Evolutionary conservation across 2,113 vertebrate genomes (phyloP), one percentile per base, ranked within the genome.

Genomic region (Lagopus leucura): DNA sequence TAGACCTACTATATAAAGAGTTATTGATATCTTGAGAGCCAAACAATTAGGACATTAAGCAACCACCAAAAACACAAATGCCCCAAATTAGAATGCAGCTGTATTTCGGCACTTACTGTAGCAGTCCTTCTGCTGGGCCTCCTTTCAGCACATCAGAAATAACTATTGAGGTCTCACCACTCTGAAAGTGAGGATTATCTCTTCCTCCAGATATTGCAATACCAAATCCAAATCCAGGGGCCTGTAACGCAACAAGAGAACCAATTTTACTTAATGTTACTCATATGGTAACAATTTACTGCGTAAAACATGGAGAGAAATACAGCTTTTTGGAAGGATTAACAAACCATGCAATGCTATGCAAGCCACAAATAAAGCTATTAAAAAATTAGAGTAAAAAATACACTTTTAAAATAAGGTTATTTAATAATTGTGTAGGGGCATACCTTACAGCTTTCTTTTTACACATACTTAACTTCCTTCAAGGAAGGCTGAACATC

Each of bases 111-210:
- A 98, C 99, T 99, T 98, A 99, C 99, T 99, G 99, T 76, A 99
- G 97, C 60, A 99, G 97, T 92, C 99, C 99, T 97, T 99, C 99
- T 7, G 99, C 99, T 11, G 99, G 99, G 28, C 99, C 99, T 96
- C 99, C 99, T 96, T 99, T 99, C 92, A 99, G 98, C 90, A 99
- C 99, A 90, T 99, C 99, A 34, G 99, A 99, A 97, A 99, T 99
- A 79, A 99, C 99, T 89, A 99, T 99, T 27, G 99, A 99, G 38
- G 99, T 99, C 97, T 99, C 99, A 32, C 99, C 99, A 43, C 99
- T 99, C 98, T 99, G 99, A 97, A 99, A 99, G 97, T 99, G 99
- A 93, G 99, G 99, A 96, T 99, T 99, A 97, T 99, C 99, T 97
- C 99, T 98, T 96, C 99, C 99, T 94, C 99, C 99, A 82, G 99